These are phyloP conservation scores for Merops nubicus DNA, from an alignment of 2,113 vertebrate species.

Conservation along the genomic window DNA sequence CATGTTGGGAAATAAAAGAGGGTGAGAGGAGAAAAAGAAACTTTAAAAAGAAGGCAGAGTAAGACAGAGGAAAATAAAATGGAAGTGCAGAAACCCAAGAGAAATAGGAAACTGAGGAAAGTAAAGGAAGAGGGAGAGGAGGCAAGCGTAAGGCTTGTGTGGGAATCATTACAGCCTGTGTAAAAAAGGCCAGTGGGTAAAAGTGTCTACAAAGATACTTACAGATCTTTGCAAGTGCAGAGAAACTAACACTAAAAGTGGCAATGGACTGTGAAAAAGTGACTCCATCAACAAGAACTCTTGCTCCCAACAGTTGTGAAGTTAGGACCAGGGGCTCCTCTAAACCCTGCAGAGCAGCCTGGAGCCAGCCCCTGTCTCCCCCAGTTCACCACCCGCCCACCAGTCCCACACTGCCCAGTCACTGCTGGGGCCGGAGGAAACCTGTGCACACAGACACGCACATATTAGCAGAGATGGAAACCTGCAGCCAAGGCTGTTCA, in stretches of 20 bases:
- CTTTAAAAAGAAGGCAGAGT: not conserved
- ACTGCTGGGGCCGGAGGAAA: not conserved
- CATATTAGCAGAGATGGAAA: rapidly evolving
- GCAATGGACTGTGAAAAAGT: not conserved
- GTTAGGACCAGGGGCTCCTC: not conserved
- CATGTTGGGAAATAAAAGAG: not conserved
- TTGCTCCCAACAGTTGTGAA: not conserved
- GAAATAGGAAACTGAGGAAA: not conserved
- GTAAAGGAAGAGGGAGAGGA: not conserved
- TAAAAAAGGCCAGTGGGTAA: not conserved
- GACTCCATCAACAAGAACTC: not conserved
- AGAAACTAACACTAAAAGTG: not conserved
- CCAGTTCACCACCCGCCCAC: not conserved
- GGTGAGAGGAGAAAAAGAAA: not conserved
- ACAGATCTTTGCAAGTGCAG: not conserved
- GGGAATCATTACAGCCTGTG: not conserved
- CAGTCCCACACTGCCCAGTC: not conserved
- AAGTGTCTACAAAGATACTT: not conserved
- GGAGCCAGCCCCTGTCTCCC: rapidly evolving
- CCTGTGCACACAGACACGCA: not conserved
- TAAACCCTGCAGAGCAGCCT: rapidly evolving
- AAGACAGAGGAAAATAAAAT: not conserved
- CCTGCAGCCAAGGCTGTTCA: not conserved
- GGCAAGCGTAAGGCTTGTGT: not conserved
- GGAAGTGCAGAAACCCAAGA: not conserved